phyloP scores from a whole-genome alignment of 2,797 vertebrate genomes.

The Limnodromus scolopaceus region DNA sequence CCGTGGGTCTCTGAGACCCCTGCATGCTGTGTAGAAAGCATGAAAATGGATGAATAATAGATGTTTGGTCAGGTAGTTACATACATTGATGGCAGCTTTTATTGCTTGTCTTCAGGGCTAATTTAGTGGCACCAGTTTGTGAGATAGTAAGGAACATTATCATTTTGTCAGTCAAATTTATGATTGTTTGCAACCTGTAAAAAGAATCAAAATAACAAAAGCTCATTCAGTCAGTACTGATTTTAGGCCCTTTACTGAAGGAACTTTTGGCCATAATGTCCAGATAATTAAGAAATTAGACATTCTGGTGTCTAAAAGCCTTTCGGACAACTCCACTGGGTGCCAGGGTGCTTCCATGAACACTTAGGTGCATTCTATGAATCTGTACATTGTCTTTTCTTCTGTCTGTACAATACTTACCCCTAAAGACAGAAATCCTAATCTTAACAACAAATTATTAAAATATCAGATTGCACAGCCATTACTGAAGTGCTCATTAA shows the following conservation, averaged over 20 bases:
- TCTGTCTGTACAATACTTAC: background rate
- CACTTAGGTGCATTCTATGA: background rate
- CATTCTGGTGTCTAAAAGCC: background rate
- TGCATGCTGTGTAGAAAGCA: constrained; percentile 41
- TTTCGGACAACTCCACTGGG: background rate
- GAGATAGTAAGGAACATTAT: background rate
- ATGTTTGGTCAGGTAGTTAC: constrained; percentile 51
- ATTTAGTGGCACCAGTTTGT: constrained; percentile 2
- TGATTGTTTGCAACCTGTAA: background rate
- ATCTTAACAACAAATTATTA: background rate
- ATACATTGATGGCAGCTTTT: constrained; percentile 41
- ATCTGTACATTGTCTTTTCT: background rate
- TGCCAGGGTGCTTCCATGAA: background rate
- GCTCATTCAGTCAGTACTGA: background rate
- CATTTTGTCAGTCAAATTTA: background rate
- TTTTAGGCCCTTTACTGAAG: background rate
- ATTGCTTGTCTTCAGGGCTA: constrained; percentile 35
- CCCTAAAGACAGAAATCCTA: background rate
- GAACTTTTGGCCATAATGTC: background rate
- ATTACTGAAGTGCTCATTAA: background rate
- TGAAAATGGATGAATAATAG: constrained; percentile 65
- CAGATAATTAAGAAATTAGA: background rate
- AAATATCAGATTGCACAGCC: background rate
- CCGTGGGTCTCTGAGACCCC: constrained; percentile 21
- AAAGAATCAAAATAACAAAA: background rate